Evolutionary conservation across 2,113 vertebrate genomes (phyloP).

Genomic region (Sylvietta virens): DNA sequence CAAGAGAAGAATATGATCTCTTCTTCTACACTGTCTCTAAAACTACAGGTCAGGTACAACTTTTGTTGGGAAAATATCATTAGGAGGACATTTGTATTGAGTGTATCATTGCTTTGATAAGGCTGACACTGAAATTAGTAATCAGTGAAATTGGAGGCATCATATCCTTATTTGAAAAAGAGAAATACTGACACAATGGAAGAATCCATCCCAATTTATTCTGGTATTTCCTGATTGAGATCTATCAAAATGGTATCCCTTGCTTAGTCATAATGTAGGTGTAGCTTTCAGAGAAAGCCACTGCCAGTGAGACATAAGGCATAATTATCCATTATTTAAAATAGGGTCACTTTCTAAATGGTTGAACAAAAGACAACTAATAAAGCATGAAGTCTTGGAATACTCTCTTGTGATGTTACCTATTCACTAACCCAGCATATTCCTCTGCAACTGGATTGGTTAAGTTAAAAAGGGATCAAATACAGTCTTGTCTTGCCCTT

Average conservation of each 20-base stretch:
- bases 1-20: constrained; percentile 42
- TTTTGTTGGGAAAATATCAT: constrained; percentile 73
- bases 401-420: neutral
- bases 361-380: constrained; percentile 31
- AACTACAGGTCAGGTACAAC: constrained; percentile 49
- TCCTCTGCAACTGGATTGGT: neutral
- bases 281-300: constrained; percentile 55
- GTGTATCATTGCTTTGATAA: constrained; percentile 66
- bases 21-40: constrained; percentile 39
- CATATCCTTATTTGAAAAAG: constrained; percentile 63
- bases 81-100: constrained; percentile 62
- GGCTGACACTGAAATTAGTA: constrained; percentile 69
- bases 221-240: constrained; percentile 57
- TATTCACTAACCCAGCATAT: neutral
- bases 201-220: constrained; percentile 63
- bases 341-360: neutral
- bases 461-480: neutral
- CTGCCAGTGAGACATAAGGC: neutral
- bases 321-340: constrained; percentile 36
- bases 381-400: neutral
- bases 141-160: constrained; percentile 70
- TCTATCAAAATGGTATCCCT: constrained; percentile 54
- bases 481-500: neutral
- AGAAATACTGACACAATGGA: constrained; percentile 42
- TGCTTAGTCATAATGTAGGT: constrained; percentile 51